Evolutionary conservation across 2,888 invertebrate genomes (phyloP).

Genomic region (Hybos culiciformis): DNA sequence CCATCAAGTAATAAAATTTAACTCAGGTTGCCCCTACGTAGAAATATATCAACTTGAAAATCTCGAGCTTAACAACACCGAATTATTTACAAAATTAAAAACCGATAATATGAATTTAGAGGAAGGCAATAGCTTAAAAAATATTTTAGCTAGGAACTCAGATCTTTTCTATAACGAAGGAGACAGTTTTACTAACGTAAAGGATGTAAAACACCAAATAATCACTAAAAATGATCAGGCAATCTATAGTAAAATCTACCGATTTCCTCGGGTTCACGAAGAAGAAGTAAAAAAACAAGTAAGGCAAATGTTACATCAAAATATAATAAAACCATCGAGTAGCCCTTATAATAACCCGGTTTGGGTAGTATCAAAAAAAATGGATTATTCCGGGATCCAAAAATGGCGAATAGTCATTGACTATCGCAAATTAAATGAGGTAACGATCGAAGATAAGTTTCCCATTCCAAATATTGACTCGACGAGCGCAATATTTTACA

Average conservation of each 20-base stretch:
- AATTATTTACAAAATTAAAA: slow-evolving; percentile 4
- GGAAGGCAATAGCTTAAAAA: background rate
- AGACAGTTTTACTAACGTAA: background rate
- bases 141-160: slow-evolving; percentile 1
- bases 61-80: no score
- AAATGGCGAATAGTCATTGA: slow-evolving; percentile 10
- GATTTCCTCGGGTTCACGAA: background rate
- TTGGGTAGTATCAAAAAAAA: slow-evolving; percentile 7
- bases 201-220: slow-evolving; percentile 3
- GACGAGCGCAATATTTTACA: no score
- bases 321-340: slow-evolving; percentile 3
- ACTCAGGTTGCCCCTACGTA: background rate
- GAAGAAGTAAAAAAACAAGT: slow-evolving; percentile 5
- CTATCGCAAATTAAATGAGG: slow-evolving; percentile 9
- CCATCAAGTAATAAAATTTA: background rate
- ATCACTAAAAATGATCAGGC: background rate
- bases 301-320: slow-evolving; percentile 5
- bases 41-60: no score
- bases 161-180: slow-evolving; percentile 5
- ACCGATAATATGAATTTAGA: slow-evolving; percentile 6
- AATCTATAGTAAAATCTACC: background rate
- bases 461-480: no score
- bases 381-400: slow-evolving; percentile 3
- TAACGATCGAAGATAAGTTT: no score
- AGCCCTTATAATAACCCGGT: no score